phyloP scores from a whole-genome alignment of 2,888 invertebrate genomes.

The Tetragonula carbonaria region DNA sequence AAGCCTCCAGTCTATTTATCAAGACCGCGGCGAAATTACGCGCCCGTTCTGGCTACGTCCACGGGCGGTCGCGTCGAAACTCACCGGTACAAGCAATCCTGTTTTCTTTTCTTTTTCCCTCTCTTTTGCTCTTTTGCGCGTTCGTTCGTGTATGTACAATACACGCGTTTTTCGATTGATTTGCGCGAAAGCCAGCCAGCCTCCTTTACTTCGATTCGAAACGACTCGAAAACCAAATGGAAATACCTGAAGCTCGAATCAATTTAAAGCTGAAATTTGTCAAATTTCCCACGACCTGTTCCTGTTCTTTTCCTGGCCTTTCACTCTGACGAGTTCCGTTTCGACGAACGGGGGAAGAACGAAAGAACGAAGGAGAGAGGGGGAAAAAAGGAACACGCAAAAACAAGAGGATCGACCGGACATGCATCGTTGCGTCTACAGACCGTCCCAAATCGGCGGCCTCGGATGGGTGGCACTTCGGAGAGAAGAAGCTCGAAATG shows the following conservation, averaged over 20 bases:
- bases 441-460: slow-evolving; percentile 66
- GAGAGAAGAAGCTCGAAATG: slow-evolving; percentile 71
- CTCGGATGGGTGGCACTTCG: slow-evolving; percentile 50
- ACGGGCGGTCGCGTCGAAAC: not conserved
- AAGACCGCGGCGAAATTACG: slow-evolving; percentile 48
- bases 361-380: not conserved
- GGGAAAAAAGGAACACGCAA: not conserved
- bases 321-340: slow-evolving; percentile 1
- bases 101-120: not conserved
- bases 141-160: no score
- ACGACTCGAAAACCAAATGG: no score
- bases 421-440: slow-evolving; percentile 58
- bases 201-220: no score
- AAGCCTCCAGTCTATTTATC: slow-evolving; percentile 48
- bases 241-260: no score
- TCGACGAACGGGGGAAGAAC: not conserved
- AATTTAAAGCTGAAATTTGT: no score
- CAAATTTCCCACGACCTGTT: no score
- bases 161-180: slow-evolving; percentile 33
- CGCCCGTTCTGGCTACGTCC: not conserved
- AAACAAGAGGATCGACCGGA: slow-evolving; percentile 20
- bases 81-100: slow-evolving; percentile 9
- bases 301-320: not conserved
- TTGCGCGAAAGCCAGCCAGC: slow-evolving; percentile 29
- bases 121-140: not conserved